Base-by-base conservation (phyloP, 2,888 invertebrate species). In the Stegana nigrithorax region DNA sequence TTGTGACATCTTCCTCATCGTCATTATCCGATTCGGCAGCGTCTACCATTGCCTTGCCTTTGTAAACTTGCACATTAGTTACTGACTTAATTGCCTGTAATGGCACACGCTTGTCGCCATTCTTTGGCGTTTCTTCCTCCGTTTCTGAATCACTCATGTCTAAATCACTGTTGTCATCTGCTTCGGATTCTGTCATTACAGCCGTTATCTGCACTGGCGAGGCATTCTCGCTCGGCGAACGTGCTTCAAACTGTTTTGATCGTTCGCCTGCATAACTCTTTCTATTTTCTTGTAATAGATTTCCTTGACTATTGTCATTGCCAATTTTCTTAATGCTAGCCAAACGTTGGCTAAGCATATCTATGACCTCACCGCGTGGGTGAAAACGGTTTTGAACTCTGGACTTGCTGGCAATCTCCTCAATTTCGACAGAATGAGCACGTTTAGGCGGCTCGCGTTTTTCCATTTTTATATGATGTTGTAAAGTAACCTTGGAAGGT, bases 41-140 rank as follows among this genome's bases (percentile, higher is more conserved):
- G 2, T 71, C 69, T 1, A 67, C 42, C 5, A 67, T 53, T 0
- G 50, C 62, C 12, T 67, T 25, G 4, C 69, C 69, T n/a, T 82
- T 81, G 61, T 84, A 89, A 21, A 87, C 77, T 58, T 87, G 87
- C 10, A 89, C 86, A 74, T 89, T 87, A 19, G 86, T 85, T 1
- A 89, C 89, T 0, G 89, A 89, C 67, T 85, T 86, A 36, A 88
- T 88, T 2, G 88, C 85, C 70, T 86, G 84, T 12, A 89, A 71
- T 1, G 82, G 81, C 6, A 67, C 45, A 25, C 66, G 67, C 19
- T 62, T 65, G 19, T 44, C 32, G 0, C 57, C 66, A 45, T 69
- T 66, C 25, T 73, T 79, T 0, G 75, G 73, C 0, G 72, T 70
- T n/a, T 77, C 73, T 17, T 73, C 72, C 4, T 77, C 75, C 5